Evolutionary conservation across 2,113 vertebrate genomes (phyloP).

Genomic region (Ancistrus triradiatus): DNA sequence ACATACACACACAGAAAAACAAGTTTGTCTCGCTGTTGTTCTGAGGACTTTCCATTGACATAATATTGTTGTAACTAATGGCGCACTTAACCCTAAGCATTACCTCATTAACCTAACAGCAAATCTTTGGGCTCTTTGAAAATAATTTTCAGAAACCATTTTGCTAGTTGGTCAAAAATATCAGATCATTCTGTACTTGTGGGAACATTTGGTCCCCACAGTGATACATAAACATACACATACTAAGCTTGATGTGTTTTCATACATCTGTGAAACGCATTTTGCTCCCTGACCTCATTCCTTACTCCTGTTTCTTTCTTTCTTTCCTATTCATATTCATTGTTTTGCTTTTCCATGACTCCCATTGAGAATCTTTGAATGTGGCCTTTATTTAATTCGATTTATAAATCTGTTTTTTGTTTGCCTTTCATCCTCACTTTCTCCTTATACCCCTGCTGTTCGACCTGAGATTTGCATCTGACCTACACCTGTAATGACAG

Average conservation of each 20-base stretch:
- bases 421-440: background rate
- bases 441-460: background rate
- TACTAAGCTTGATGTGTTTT: slow-evolving; percentile 23
- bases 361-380: too few relatives aligned
- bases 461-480: background rate
- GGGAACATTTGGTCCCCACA: too few relatives aligned
- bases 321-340: too few relatives aligned
- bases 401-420: background rate
- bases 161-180: background rate
- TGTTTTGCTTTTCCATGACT: background rate
- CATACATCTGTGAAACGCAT: slow-evolving; percentile 28
- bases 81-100: too few relatives aligned
- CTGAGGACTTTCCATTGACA: too few relatives aligned
- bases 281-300: slow-evolving; percentile 21
- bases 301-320: slow-evolving; percentile 1
- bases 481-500: background rate
- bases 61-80: too few relatives aligned
- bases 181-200: too few relatives aligned
- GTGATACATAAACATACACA: background rate
- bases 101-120: too few relatives aligned
- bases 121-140: too few relatives aligned
- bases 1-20: slow-evolving; percentile 8
- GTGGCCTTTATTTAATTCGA: background rate
- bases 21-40: too few relatives aligned
- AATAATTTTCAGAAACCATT: too few relatives aligned